A percentile compares a stretch with the other conserved stretches of the same genome.
Evolutionary conservation across 2,888 invertebrate species (phyloP).

Genomic region (Andrena haemorrhoa): DNA sequence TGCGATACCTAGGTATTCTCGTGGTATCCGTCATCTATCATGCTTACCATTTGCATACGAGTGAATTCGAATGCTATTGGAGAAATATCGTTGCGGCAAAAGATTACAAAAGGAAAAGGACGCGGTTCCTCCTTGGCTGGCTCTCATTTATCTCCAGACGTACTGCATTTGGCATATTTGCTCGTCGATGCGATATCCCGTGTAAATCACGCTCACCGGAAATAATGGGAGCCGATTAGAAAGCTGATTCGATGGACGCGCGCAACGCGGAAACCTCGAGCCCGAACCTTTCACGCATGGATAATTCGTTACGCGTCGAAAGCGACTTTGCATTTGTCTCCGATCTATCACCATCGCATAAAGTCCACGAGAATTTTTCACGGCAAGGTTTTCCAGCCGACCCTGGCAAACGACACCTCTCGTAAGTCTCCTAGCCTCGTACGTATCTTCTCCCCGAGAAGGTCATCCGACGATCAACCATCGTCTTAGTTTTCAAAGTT

Average conservation of each 20-base stretch:
- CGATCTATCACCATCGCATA: constrained; percentile 13
- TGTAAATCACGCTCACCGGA: constrained; percentile 72
- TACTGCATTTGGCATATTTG: constrained; percentile 58
- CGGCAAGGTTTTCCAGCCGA: not conserved
- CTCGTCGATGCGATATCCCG: constrained; percentile 61
- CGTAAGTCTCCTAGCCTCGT: not conserved
- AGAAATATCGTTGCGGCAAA: constrained; percentile 50
- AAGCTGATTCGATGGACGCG: constrained; percentile 63
- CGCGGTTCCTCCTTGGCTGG: constrained; percentile 37
- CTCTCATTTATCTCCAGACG: constrained; percentile 64
- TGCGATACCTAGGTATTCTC: constrained; percentile 33
- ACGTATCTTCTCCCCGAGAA: not conserved
- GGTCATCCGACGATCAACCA: constrained; percentile 8
- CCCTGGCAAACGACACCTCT: not conserved
- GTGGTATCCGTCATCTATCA: constrained; percentile 46
- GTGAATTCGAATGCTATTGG: constrained; percentile 45
- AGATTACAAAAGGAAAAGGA: constrained; percentile 47
- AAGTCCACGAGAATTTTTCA: not conserved
- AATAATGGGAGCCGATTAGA: constrained; percentile 74
- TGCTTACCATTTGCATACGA: constrained; percentile 49
- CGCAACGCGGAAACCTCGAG: constrained; percentile 63
- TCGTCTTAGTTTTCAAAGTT: constrained; percentile 4
- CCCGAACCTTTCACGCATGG: constrained; percentile 63
- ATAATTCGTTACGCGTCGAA: constrained; percentile 58
- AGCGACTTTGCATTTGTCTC: constrained; percentile 47